These are phyloP conservation scores for Acanthosepion pharaonis DNA, from an alignment of 2,888 invertebrate species.

Conservation along the genomic window DNA sequence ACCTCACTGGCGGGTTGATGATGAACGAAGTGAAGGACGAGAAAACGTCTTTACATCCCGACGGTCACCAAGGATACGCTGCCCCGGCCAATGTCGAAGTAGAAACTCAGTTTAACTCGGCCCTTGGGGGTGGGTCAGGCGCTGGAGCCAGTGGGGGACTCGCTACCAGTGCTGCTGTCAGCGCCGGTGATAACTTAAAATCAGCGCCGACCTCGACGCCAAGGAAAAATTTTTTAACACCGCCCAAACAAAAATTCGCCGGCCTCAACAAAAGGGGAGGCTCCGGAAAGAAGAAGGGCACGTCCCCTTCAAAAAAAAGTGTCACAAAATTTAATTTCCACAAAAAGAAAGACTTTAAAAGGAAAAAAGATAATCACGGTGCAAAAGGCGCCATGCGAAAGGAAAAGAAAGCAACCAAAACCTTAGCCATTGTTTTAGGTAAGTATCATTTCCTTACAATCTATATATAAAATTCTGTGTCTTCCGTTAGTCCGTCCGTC, in stretches of 20 bases:
- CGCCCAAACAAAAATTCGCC: slow-evolving; percentile 48
- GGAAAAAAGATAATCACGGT: slow-evolving; percentile 55
- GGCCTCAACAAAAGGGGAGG: slow-evolving; percentile 48
- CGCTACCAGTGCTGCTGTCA: slow-evolving; percentile 81
- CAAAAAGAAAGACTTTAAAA: slow-evolving; percentile 87
- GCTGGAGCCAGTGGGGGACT: slow-evolving; percentile 82
- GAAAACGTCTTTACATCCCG: slow-evolving; percentile 74
- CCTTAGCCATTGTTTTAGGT: slow-evolving; percentile 98
- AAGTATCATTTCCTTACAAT: slow-evolving; percentile 75
- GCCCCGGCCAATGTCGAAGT: slow-evolving; percentile 72
- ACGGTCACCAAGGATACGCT: slow-evolving; percentile 89
- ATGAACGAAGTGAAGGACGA: slow-evolving; percentile 89
- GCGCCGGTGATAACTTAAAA: slow-evolving; percentile 57
- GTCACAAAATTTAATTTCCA: slow-evolving; percentile 74
- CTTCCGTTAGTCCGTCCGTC: too few relatives aligned
- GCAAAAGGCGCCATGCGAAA: slow-evolving; percentile 66
- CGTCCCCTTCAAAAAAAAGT: slow-evolving; percentile 63
- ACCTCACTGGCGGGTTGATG: slow-evolving; percentile 87
- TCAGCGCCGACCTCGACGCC: slow-evolving; percentile 55
- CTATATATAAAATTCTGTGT: background rate
- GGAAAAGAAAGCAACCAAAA: slow-evolving; percentile 98
- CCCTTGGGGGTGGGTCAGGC: slow-evolving; percentile 36
- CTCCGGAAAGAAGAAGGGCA: slow-evolving; percentile 46
- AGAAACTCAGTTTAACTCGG: slow-evolving; percentile 59
- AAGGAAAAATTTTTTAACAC: slow-evolving; percentile 46